These are phyloP conservation scores for Zingel zingel DNA, from an alignment of 2,113 vertebrate species.

Conservation along the genomic window DNA sequence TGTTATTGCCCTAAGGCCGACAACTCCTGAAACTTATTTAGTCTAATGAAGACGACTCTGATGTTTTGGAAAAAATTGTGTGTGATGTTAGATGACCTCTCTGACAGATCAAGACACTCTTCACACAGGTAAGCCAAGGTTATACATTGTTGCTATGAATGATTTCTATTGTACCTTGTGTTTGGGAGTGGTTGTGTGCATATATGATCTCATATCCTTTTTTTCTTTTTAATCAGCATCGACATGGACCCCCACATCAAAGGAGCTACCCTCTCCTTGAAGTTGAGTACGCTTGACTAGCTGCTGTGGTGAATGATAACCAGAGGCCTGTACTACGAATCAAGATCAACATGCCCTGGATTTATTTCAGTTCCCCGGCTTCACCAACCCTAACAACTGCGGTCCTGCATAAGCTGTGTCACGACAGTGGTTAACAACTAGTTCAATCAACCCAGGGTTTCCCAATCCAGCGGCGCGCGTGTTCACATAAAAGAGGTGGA, in stretches of 20 bases:
- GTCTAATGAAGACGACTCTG: slow-evolving; percentile 43
- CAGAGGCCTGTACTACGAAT: neutral
- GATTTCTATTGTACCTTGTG: neutral
- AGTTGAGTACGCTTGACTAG: slow-evolving; percentile 57
- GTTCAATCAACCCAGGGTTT: too few species aligned
- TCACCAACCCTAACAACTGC: too few species aligned
- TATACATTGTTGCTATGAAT: slow-evolving; percentile 22
- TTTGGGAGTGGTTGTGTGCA: slow-evolving; percentile 14
- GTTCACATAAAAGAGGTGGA: too few species aligned
- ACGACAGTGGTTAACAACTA: too few species aligned
- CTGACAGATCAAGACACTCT: slow-evolving; percentile 43
- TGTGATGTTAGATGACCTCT: slow-evolving; percentile 42
- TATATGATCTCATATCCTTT: slow-evolving; percentile 43
- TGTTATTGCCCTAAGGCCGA: slow-evolving; percentile 28
- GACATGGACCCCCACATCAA: slow-evolving; percentile 60
- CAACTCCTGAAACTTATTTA: slow-evolving; percentile 28
- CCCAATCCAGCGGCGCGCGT: too few species aligned
- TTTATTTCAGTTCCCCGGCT: too few species aligned
- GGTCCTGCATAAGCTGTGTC: too few species aligned
- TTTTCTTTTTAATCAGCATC: slow-evolving; percentile 63
- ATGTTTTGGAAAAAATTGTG: slow-evolving; percentile 34
- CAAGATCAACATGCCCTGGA: too few species aligned
- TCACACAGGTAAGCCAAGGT: slow-evolving; percentile 37
- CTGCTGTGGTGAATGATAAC: slow-evolving; percentile 62
- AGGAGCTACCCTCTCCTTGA: slow-evolving; percentile 56